Base-by-base conservation (phyloP, 2,888 invertebrate species). In the Diplazon laetatorius region DNA sequence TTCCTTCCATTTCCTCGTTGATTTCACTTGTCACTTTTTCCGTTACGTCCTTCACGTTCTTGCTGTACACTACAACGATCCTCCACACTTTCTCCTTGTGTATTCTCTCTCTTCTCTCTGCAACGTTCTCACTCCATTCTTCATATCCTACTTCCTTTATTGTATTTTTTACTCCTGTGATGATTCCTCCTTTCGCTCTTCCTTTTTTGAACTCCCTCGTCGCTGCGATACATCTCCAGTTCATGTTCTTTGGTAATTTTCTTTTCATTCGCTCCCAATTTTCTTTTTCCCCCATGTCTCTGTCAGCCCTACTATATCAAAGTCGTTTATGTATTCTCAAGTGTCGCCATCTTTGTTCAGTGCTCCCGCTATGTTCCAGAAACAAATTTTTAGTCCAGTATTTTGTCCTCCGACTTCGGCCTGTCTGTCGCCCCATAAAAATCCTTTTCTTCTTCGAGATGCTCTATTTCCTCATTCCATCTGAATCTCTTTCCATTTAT, bases 291-390 rank as follows among this genome's bases (percentile, higher is more conserved):
- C 3, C 46, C 62, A 63, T 10, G 62, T 63, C 30, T 63, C 48
- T 1, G 62, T 48, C 46, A 63, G 14, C 18, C 46, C 62, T 16
- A 63, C 48, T 0, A 18, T 1, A 16, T 63, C 62, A 14, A 10
- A 63, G 14, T 48, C 16, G 30, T 30, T 46, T 4, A 48, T 30
- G 10, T 46, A 63, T 30, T 63, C 35, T 46, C 62, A 46, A 10
- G 35, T 48, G 3, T 30, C 4, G 10, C 16, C 18, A 48, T 63
- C 62, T 12, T 63, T 63, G 4, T 30, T 35, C 30, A 30, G 30
- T 5, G 25, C 10, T 16, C 62, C 62, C 12, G 46, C 62, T 8
- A 63, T 18, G 16, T 63, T 48, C 62, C 62, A 63, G 10, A 63
- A 63, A 0, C 37, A 18, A 6, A n/a, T 20, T 18, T 39, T 59